Base-by-base conservation (phyloP, 2,797 vertebrate genomes). In the Bryconaethiops microstoma region DNA sequence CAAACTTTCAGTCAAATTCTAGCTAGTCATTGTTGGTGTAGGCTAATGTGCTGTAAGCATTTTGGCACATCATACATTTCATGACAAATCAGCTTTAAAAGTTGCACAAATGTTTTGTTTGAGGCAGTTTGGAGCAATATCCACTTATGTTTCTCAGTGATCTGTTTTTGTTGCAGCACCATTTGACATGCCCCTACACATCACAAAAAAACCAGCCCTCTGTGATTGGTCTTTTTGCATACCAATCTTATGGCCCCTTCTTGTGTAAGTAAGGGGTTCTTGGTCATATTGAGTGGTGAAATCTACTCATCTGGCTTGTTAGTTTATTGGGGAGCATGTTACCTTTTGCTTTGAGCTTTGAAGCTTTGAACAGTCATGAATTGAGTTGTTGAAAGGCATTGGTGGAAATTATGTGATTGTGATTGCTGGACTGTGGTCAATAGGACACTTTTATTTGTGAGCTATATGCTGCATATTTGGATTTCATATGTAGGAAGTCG, bases 401-500 rank as follows among this genome's bases (percentile, higher is more conserved):
- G 39, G 23, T 68, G 40, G 19, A 68, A 40, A n/a, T 42, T 8
- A 45, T 68, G 40, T 0, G 35, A 35, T 35, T 35, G n/a, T 68
- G 8, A 10, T 40, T 42, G 65, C 39, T 45, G n/a, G 54, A 45
- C 65, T n/a, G 13, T 8, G 13, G 76, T 74, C 76, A 42, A 68
- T 67, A 39, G 69, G 69, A 77, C 35, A 8, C n/a, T 52, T 54
- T 25, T 74, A 21, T 63, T 62, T 77, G 75, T 78, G 60, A 14
- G 48, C 40, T 52, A 42, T 54, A 54, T 74, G 69, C 29, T 35
- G 48, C 45, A 77, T 67, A 59, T 76, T 48, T 62, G 17, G 7
- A 62, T 76, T 70, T 52, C 29, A 57, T 55, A 45, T 78, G n/a
- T 62, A 67, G 76, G 71, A 21, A 29, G 48, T 59, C 45, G 70